A percentile compares a stretch with the other conserved stretches of the same genome.
Conservation (phyloP, 2,888 invertebrate genomes). For the Oscheius myriophilus region DNA sequence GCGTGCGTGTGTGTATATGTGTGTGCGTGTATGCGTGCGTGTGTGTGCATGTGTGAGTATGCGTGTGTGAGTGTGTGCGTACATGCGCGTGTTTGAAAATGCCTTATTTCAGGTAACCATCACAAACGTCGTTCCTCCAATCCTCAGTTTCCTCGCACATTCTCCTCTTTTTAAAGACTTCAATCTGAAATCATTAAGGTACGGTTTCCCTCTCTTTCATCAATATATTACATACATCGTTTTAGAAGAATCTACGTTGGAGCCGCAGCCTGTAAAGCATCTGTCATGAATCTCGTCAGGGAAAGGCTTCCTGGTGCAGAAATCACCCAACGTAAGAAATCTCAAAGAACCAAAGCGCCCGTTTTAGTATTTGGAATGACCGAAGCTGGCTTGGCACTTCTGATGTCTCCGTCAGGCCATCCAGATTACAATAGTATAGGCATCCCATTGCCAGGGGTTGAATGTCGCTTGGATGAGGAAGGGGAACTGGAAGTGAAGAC, state of each 20-base stretch:
- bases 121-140: slow-evolving; percentile 56
- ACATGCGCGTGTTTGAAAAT: no score
- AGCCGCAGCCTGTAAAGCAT: slow-evolving; percentile 33
- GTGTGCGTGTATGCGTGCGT: no score
- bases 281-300: slow-evolving; percentile 1
- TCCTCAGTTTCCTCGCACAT: slow-evolving; percentile 45
- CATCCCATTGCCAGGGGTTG: slow-evolving; percentile 11
- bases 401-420: slow-evolving; percentile 42
- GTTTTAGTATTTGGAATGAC: slow-evolving; percentile 62
- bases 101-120: slow-evolving; percentile 40
- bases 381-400: slow-evolving; percentile 57
- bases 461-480: slow-evolving; percentile 1
- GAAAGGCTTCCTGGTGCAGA: slow-evolving; percentile 1
- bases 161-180: background rate
- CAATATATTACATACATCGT: background rate
- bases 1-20: no score
- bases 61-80: no score
- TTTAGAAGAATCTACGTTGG: slow-evolving; percentile 50
- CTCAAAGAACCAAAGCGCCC: background rate
- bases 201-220: background rate
- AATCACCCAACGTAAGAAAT: slow-evolving; percentile 36
- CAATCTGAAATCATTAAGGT: background rate
- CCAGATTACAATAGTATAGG: slow-evolving; percentile 39
- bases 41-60: no score
- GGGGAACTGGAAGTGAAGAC: slow-evolving; percentile 46